Evolutionary conservation across 2,888 invertebrate species (phyloP), one percentile per base, ranked within the genome.

Genomic region (Agrotis clavis): DNA sequence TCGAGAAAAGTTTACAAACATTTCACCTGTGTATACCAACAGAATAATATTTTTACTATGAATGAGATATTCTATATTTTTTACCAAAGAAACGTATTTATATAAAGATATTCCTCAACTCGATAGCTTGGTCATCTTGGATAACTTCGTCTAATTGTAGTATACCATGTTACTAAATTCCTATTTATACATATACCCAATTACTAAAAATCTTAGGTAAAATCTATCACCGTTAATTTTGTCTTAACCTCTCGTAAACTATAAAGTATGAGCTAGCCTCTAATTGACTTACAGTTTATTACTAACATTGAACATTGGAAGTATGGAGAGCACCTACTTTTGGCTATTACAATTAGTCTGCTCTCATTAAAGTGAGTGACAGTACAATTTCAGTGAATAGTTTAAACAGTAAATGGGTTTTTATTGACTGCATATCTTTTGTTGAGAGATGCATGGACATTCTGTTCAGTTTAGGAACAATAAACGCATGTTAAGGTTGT

Each of bases 401-500:
- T 54, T 76, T 64, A n/a, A 79, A 53, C 25, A 71, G 51, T 62
- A 71, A 66, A 62, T 67, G 57, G 13, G 57, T 62, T 70, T 74
- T 75, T 57, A 65, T 30, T 13, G 67, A 61, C 35, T 45, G 50
- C 50, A 66, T 47, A 59, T 71, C 69, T 69, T 82, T 62, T 30
- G 53, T 54, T 64, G 80, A 79, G 30, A 70, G 60, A 71, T 67
- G 67, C 35, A 65, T 30, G 1, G 67, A 71, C 21, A 80, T 53
- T 79, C 53, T 79, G 71, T 74, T 71, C 45, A 68, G 54, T 48
- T 65, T 81, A 74, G 62, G 65, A 74, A 80, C 70, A 56, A 85
- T 48, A 79, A 75, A 67, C 79, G 77, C 45, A 72, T 71, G 62
- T 48, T 92, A 80, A 35, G 64, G 79, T 11, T 63, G 73, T 1